Conservation (phyloP, 1,140 invertebrate genomes). For the Vanessa tameamea region DNA sequence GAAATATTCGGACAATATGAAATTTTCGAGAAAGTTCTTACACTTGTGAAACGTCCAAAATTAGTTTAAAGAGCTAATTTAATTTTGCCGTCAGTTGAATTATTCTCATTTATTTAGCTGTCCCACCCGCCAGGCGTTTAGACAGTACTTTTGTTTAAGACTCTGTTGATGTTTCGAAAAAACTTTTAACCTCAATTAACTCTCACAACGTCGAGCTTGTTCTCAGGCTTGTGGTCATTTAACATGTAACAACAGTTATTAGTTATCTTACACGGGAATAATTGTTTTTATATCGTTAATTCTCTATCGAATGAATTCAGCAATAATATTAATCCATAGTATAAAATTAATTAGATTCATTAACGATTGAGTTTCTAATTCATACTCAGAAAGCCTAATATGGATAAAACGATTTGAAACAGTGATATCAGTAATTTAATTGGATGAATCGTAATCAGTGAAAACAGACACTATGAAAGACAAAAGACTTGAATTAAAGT, state of each 20-base stretch:
- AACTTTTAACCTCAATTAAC: slow-evolving; percentile 72
- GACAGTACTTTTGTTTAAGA: slow-evolving; percentile 64
- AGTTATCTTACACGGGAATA: slow-evolving; percentile 60
- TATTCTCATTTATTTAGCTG: slow-evolving; percentile 32
- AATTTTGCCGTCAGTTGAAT: background rate
- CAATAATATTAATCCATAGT: slow-evolving; percentile 22
- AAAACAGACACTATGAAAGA: slow-evolving; percentile 63
- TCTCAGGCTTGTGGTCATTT: slow-evolving; percentile 63
- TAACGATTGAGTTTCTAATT: slow-evolving; percentile 17
- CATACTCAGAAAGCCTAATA: background rate
- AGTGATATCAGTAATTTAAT: slow-evolving; percentile 12
- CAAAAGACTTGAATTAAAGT: slow-evolving; percentile 72
- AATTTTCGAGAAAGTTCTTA: background rate
- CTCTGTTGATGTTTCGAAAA: slow-evolving; percentile 57
- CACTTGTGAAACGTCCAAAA: background rate
- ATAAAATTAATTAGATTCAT: slow-evolving; percentile 25
- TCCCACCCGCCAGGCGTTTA: slow-evolving; percentile 47
- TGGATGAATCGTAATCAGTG: slow-evolving; percentile 15
- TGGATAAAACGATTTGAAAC: slow-evolving; percentile 9
- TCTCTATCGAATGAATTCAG: slow-evolving; percentile 29
- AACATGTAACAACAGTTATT: slow-evolving; percentile 60
- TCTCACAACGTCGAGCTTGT: slow-evolving; percentile 58
- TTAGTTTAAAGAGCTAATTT: background rate
- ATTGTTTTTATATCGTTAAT: slow-evolving; percentile 52
- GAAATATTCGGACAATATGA: no score